Conservation (phyloP, 2,113 vertebrate species). For the Syngnathoides biaculeatus region DNA sequence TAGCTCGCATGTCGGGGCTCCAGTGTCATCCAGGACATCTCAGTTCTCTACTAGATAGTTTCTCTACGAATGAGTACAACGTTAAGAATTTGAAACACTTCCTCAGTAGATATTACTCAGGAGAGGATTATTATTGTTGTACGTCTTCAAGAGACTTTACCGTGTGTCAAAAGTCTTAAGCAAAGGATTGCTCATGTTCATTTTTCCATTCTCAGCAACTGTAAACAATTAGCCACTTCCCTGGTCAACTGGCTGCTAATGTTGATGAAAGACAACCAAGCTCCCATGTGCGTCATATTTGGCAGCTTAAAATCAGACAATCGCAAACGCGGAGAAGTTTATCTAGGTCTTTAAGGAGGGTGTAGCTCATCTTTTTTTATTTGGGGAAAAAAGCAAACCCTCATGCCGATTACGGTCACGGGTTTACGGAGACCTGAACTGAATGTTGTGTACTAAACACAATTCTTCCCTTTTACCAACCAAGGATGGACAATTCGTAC, state of each 20-base stretch:
- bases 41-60: slow-evolving; percentile 1
- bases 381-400: slow-evolving; percentile 30
- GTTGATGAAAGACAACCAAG: slow-evolving; percentile 36
- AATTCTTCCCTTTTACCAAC: too few relatives aligned
- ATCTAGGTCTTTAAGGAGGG: slow-evolving; percentile 42
- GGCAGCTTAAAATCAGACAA: slow-evolving; percentile 12
- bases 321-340: slow-evolving; percentile 22
- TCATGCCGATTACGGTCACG: slow-evolving; percentile 28
- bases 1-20: slow-evolving; percentile 23
- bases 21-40: slow-evolving; percentile 8
- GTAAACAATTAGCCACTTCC: slow-evolving; percentile 55
- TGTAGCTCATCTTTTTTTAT: slow-evolving; percentile 47
- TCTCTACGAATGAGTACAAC: neutral
- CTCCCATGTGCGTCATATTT: slow-evolving; percentile 5
- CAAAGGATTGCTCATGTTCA: neutral
- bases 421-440: too few relatives aligned
- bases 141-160: neutral
- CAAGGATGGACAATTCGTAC: too few relatives aligned
- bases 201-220: slow-evolving; percentile 22
- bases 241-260: slow-evolving; percentile 33
- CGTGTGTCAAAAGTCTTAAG: neutral
- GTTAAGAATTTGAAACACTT: neutral
- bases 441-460: too few relatives aligned
- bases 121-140: neutral
- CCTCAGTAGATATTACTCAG: neutral